phyloP scores from a whole-genome alignment of 2,797 vertebrate genomes.

The Anguilla marmorata region DNA sequence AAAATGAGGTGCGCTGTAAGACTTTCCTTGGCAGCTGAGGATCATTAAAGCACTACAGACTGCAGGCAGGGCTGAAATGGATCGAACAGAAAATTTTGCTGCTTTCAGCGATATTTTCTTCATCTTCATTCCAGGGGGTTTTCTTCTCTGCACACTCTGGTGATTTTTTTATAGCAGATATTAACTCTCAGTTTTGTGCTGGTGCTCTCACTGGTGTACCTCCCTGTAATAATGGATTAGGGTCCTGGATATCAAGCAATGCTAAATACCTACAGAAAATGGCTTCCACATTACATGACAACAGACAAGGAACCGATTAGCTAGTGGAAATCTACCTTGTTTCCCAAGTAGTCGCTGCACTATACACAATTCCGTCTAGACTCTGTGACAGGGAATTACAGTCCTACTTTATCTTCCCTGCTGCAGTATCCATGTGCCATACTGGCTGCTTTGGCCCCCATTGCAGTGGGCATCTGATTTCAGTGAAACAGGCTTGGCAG shows the following conservation, averaged over 20 bases:
- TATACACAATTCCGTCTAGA: not conserved
- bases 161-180: not conserved
- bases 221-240: not conserved
- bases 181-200: constrained; percentile 1
- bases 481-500: not conserved
- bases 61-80: constrained; percentile 24
- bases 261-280: not conserved
- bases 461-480: constrained; percentile 20
- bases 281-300: not conserved
- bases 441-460: constrained; percentile 11
- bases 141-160: not conserved
- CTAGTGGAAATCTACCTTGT: not conserved
- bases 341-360: not conserved
- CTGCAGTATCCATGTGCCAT: not conserved
- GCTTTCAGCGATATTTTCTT: constrained; percentile 25
- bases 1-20: not conserved
- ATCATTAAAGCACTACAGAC: constrained; percentile 34
- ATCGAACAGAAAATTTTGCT: constrained; percentile 37
- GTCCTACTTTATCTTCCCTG: not conserved
- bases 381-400: not conserved
- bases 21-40: constrained; percentile 19
- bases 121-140: not conserved
- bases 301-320: not conserved
- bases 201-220: not conserved
- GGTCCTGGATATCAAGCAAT: not conserved